These are phyloP conservation scores for Brachypteracias leptosomus DNA, from an alignment of 2,113 vertebrate genomes.

Conservation along the genomic window DNA sequence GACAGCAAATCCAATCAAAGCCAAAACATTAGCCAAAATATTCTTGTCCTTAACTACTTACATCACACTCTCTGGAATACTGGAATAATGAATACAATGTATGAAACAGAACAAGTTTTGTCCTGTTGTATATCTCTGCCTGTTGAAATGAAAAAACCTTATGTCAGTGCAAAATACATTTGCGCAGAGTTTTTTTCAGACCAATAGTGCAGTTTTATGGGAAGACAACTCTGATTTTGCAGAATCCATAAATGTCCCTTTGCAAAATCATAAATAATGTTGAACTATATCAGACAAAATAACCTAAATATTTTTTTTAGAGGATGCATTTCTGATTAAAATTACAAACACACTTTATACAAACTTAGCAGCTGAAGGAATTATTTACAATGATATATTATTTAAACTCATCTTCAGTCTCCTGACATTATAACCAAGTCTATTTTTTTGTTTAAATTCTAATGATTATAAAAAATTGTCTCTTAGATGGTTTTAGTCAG, in stretches of 20 bases:
- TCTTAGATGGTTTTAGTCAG: constrained; percentile 38
- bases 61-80: neutral
- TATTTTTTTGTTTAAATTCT: constrained; percentile 56
- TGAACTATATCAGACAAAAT: neutral
- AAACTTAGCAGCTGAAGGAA: constrained; percentile 49
- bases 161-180: neutral
- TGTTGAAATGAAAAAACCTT: neutral
- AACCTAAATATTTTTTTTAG: neutral
- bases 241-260: neutral
- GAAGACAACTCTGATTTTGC: neutral
- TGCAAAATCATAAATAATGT: neutral
- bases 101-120: neutral
- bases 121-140: neutral
- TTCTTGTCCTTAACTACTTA: neutral
- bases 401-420: constrained; percentile 50
- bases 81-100: neutral
- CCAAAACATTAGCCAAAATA: neutral
- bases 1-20: neutral
- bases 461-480: constrained; percentile 34
- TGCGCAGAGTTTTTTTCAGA: neutral
- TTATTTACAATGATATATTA: constrained; percentile 16
- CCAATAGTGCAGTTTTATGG: neutral
- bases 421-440: constrained; percentile 22
- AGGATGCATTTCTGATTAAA: neutral
- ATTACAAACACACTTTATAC: neutral